Base-by-base conservation (phyloP, 1,140 invertebrate species). In the Zaprionus ghesquierei region DNA sequence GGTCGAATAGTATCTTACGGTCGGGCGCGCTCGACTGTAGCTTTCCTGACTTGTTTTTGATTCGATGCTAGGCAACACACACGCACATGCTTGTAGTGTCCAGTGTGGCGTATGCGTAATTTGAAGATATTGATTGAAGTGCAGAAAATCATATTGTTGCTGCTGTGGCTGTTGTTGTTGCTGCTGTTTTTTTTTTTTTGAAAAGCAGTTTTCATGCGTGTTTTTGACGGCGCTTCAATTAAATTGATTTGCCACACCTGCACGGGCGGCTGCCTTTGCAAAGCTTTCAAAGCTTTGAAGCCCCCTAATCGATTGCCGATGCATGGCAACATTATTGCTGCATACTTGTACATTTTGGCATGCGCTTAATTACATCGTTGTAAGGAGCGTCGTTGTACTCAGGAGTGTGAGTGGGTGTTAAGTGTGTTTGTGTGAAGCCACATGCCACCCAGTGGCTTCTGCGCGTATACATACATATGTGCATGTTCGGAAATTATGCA, bases 341-440 rank as follows among this genome's bases (percentile, higher is more conserved):
- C 79, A 87, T 82, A 87, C 75, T 81, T n/a, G n/a, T n/a, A n/a
- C n/a, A n/a, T 87, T 87, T 82, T 79, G 81, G 82, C 82, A 78
- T 86, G 82, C 79, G 82, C 84, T 82, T 87, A 86, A 86, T 87
- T 86, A 82, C 84, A 86, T 87, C 66, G 79, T 69, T 68, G 66
- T 76, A 73, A 81, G 75, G 79, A 61, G 50, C 22, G 5, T 13
- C 22, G 18, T n/a, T 33, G 20, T 33, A n/a, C 25, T 5, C 29
- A 9, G n/a, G 35, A 44, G 23, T 41, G 9, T 44, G 8, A 22
- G 38, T 20, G 51, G 56, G 69, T 61, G 33, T 58, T 23, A 8
- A 23, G 33, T 23, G 25, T 69, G 50, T 49, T 33, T 23, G 35
- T 64, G 29, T 68, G 55, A n/a, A n/a, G n/a, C n/a, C n/a, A n/a